Conservation (phyloP, 2,888 invertebrate species). For the Caenorhabditis drosophilae region DNA sequence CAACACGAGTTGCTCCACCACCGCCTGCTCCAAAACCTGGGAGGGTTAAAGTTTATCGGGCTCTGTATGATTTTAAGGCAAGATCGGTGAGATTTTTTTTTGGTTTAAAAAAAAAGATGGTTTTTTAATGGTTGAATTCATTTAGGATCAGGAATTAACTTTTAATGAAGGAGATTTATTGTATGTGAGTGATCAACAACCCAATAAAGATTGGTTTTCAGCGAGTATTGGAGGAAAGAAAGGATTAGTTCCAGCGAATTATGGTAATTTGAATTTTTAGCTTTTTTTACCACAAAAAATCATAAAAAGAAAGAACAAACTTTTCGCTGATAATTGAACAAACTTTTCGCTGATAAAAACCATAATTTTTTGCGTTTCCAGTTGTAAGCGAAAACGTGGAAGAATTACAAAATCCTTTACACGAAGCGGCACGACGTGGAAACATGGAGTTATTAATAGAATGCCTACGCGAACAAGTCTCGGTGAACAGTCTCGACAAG, state of each 20-base stretch:
- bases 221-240: slow-evolving; percentile 54
- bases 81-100: slow-evolving; percentile 43
- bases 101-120: neutral
- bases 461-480: slow-evolving; percentile 75
- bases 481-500: slow-evolving; percentile 76
- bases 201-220: slow-evolving; percentile 55
- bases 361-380: slow-evolving; percentile 18
- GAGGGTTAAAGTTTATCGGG: slow-evolving; percentile 61
- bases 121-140: neutral
- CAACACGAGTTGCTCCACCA: slow-evolving; percentile 33
- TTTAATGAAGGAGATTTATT: slow-evolving; percentile 76
- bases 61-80: slow-evolving; percentile 54
- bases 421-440: slow-evolving; percentile 77
- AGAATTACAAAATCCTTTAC: slow-evolving; percentile 75
- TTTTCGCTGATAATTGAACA: no score
- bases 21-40: slow-evolving; percentile 64
- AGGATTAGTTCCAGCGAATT: slow-evolving; percentile 56
- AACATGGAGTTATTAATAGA: slow-evolving; percentile 75
- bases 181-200: slow-evolving; percentile 58
- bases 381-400: slow-evolving; percentile 69
- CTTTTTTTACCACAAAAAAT: no score
- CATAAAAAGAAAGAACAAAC: no score
- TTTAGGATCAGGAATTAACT: slow-evolving; percentile 73
- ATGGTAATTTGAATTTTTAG: slow-evolving; percentile 33
- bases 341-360: no score